Percentiles rank a stretch among this genome's conserved stretches.
These are phyloP conservation scores for Hyles lineata DNA, from an alignment of 2,888 invertebrate genomes.

Conservation along the genomic window DNA sequence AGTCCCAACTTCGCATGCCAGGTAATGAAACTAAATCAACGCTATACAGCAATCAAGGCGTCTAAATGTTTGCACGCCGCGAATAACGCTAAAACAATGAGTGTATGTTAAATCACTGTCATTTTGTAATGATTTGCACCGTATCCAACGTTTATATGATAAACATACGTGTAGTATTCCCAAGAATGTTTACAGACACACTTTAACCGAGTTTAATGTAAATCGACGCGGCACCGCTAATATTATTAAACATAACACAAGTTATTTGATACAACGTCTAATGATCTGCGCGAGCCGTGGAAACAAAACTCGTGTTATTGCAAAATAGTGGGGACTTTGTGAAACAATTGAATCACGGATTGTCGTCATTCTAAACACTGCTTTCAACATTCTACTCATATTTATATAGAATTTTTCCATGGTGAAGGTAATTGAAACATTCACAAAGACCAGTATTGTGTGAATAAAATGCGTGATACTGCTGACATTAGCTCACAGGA, in stretches of 20 bases:
- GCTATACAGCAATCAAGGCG: not conserved
- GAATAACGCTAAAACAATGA: constrained; percentile 19
- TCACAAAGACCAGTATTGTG: not conserved
- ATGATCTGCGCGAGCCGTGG: constrained; percentile 57
- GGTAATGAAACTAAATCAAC: constrained; percentile 7
- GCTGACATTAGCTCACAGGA: no score
- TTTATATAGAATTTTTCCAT: no score
- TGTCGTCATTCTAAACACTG: constrained; percentile 41
- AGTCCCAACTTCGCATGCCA: not conserved
- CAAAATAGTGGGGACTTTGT: constrained; percentile 26
- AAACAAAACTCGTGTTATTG: constrained; percentile 36
- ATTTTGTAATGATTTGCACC: constrained; percentile 27
- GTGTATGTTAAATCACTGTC: constrained; percentile 10
- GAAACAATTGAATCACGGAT: constrained; percentile 48
- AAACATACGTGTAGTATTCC: constrained; percentile 27
- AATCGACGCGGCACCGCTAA: constrained; percentile 55
- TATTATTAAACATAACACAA: constrained; percentile 73
- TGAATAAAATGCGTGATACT: no score
- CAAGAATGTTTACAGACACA: constrained; percentile 52
- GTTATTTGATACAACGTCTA: constrained; percentile 74
- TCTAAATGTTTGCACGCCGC: not conserved
- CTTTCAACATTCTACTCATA: not conserved
- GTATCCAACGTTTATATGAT: constrained; percentile 21
- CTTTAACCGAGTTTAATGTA: constrained; percentile 63
- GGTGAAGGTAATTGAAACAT: not conserved